These are phyloP conservation scores for Eospalax fontanierii DNA, from an alignment of 2,797 vertebrate genomes.

Conservation along the genomic window DNA sequence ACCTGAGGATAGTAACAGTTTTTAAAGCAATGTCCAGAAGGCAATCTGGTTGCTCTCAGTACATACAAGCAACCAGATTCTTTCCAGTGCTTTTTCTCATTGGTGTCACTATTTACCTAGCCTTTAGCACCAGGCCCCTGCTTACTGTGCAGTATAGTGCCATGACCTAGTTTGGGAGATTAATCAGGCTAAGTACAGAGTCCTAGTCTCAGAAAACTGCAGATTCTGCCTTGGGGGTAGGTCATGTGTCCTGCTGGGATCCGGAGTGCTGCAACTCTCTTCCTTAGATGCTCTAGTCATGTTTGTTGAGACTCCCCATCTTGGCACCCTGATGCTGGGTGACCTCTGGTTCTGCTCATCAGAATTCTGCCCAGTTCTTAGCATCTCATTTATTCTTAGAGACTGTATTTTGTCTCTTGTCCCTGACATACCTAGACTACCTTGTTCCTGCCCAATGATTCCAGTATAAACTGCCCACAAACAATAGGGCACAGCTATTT, in stretches of 20 bases:
- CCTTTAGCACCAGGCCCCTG: slow-evolving; percentile 1
- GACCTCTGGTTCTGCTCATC: not conserved
- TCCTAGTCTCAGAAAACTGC: slow-evolving; percentile 29
- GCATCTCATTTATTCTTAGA: not conserved
- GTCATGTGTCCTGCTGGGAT: not conserved
- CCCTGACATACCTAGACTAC: slow-evolving; percentile 27
- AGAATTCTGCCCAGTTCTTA: slow-evolving; percentile 37
- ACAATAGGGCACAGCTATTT: not conserved
- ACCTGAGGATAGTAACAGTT: slow-evolving; percentile 53
- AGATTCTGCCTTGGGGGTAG: not conserved
- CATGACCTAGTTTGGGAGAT: slow-evolving; percentile 62
- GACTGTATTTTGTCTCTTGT: slow-evolving; percentile 42
- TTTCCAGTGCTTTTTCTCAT: slow-evolving; percentile 57
- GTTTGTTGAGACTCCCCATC: not conserved
- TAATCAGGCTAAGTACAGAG: slow-evolving; percentile 52
- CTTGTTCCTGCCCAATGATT: not conserved
- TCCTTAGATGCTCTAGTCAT: not conserved
- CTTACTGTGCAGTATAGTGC: slow-evolving; percentile 20
- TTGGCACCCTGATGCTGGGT: not conserved
- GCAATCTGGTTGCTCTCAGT: slow-evolving; percentile 41
- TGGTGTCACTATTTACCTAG: slow-evolving; percentile 9
- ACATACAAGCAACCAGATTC: slow-evolving; percentile 51
- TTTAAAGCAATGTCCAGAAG: slow-evolving; percentile 46
- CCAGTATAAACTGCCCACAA: not conserved
- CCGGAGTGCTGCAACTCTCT: not conserved